These are phyloP conservation scores for Choreutis nemorana DNA, from an alignment of 2,888 invertebrate species.

Conservation along the genomic window DNA sequence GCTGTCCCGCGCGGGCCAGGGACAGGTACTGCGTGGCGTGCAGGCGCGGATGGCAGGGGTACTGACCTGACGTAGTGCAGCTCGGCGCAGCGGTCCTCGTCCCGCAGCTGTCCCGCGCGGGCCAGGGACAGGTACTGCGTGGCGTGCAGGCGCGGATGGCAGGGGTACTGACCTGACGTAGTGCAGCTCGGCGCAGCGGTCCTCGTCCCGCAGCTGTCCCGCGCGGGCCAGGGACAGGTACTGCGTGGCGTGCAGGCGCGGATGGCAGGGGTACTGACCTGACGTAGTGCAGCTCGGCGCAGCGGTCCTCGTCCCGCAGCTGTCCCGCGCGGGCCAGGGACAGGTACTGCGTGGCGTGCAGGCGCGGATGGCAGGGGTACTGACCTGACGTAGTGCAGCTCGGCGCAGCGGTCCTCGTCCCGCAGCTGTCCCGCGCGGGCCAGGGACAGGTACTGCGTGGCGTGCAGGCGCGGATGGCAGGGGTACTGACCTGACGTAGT, in stretches of 20 bases:
- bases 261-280: conserved; percentile 82
- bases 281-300: conserved; percentile 72
- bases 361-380: conserved; percentile 75
- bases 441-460: conserved; percentile 79
- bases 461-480: conserved; percentile 72
- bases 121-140: conserved; percentile 82
- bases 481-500: conserved; percentile 75
- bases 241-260: conserved; percentile 71
- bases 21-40: conserved; percentile 80
- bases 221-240: conserved; percentile 75
- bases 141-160: conserved; percentile 71
- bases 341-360: conserved; percentile 78
- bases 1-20: conserved; percentile 72
- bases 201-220: conserved; percentile 80
- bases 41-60: conserved; percentile 73
- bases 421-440: conserved; percentile 75
- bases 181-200: conserved; percentile 75
- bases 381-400: conserved; percentile 70
- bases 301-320: conserved; percentile 78
- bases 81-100: conserved; percentile 81
- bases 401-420: conserved; percentile 81
- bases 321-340: conserved; percentile 75
- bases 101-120: conserved; percentile 73
- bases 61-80: conserved; percentile 72
- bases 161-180: conserved; percentile 77